Percentiles rank a stretch among this genome's conserved stretches.
Evolutionary conservation across 2,113 vertebrate species (phyloP).

Genomic region (Polypterus bichir): DNA sequence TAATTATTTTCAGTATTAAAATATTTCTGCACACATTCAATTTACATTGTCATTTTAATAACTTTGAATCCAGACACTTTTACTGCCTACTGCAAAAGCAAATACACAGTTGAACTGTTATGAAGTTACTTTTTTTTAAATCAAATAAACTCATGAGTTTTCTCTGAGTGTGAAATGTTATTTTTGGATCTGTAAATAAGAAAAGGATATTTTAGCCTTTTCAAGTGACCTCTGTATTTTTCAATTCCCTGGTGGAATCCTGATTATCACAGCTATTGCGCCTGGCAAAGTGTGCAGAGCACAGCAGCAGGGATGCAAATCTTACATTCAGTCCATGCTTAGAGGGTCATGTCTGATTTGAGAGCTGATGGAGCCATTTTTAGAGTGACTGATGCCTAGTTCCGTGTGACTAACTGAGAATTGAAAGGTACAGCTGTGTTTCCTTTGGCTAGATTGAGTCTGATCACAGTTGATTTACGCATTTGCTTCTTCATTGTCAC

Average conservation of each 20-base stretch:
- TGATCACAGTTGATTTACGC: conserved; percentile 20
- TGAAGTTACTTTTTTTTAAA: conserved; percentile 4
- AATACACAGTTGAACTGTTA: conserved; percentile 1
- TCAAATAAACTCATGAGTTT: background rate
- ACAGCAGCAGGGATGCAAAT: conserved; percentile 3
- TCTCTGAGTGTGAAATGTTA: conserved; percentile 6
- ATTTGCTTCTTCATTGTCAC: conserved; percentile 10
- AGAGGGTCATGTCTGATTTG: conserved; percentile 13
- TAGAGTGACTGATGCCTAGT: conserved; percentile 4
- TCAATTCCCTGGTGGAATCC: conserved; percentile 3
- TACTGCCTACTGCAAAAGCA: background rate
- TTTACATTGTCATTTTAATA: background rate
- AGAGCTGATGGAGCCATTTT: background rate
- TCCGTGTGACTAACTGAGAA: conserved; percentile 14
- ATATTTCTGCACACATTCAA: background rate
- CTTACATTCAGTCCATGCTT: conserved; percentile 7
- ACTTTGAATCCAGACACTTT: too few species aligned
- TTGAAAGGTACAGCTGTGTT: conserved; percentile 13
- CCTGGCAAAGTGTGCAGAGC: background rate
- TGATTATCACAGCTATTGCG: conserved; percentile 6
- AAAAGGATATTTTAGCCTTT: conserved; percentile 4
- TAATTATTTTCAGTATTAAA: too few species aligned
- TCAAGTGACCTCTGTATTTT: background rate
- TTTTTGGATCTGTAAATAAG: conserved; percentile 13
- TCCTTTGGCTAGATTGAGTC: conserved; percentile 17